Evolutionary conservation across 2,113 vertebrate genomes (phyloP).

Genomic region (Bambusicola thoracicus): DNA sequence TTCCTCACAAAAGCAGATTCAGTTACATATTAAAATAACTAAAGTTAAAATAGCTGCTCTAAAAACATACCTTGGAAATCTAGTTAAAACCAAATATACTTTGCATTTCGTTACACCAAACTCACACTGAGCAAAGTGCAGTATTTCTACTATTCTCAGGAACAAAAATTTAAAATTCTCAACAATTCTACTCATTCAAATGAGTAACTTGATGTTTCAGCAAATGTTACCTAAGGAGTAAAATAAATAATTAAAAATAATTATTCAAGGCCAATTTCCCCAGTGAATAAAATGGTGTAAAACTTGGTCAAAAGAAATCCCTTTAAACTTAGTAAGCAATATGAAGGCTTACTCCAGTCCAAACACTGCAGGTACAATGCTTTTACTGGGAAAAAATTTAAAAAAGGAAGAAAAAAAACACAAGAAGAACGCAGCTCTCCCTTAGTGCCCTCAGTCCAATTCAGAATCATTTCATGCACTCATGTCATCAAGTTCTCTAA

Average conservation of each 20-base stretch:
- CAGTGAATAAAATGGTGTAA: neutral
- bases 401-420: neutral
- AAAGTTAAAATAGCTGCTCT: neutral
- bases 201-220: neutral
- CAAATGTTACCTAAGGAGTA: neutral
- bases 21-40: neutral
- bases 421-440: neutral
- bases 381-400: neutral
- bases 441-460: neutral
- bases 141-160: neutral
- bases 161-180: neutral
- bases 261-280: neutral
- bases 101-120: neutral
- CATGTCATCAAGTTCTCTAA: neutral
- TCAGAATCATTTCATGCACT: neutral
- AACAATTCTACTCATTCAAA: neutral
- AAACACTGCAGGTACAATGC: neutral
- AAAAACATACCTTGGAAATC: neutral
- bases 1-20: neutral
- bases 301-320: neutral
- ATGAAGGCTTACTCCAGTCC: neutral
- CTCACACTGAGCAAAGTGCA: neutral
- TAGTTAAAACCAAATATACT: neutral
- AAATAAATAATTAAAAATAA: neutral
- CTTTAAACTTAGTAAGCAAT: neutral